Evolutionary conservation across 2,888 invertebrate genomes (phyloP), one percentile per base, ranked within the genome.

Genomic region (Drosophila falleni): DNA sequence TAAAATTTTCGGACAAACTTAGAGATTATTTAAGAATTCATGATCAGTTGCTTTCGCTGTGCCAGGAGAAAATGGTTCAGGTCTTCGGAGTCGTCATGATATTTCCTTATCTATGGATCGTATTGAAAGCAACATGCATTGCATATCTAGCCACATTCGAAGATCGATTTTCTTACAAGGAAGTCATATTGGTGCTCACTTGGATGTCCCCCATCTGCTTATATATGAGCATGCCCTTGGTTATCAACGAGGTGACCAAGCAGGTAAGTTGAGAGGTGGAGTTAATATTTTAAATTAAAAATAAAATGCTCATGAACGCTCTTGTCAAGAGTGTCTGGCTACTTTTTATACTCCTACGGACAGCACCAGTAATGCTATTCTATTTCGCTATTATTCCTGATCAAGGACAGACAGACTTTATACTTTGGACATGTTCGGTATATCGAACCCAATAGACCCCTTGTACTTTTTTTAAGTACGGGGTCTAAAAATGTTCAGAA

Each of bases 221-320:
- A 6, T 73, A 67, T 37, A 67, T 78, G 78, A 15, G 8, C 3
- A 46, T 75, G 51, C 67, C 68, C n/a, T 10, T 78, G 16, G 42
- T 35, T 1, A 42, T 53, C 4, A 75, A 78, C 44, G 41, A 64
- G 29, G 16, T 78, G n/a, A 26, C 23, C 16, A 44, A 47, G 3
- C 74, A 75, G 78, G 78, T 73, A 41, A 75, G 78, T 53, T 44
- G 13, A 42, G 1, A 13, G n/a, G 26, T 29, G 16, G 9, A 8
- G 56, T 51, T 0, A 29, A 8, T 15, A 16, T 11, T 16, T 19
- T 10, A 47, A 23, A 23, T 23, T 0, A 23, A 23, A 23, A 23
- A 23, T 3, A 23, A 23, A 23, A 23, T 4, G 2, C 26, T 26
- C 23, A 23, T 23, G 23, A 23, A 3, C 23, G 23, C 23, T 23